Base-by-base conservation (phyloP, 2,888 invertebrate species). In the Trachelus troglodyta region DNA sequence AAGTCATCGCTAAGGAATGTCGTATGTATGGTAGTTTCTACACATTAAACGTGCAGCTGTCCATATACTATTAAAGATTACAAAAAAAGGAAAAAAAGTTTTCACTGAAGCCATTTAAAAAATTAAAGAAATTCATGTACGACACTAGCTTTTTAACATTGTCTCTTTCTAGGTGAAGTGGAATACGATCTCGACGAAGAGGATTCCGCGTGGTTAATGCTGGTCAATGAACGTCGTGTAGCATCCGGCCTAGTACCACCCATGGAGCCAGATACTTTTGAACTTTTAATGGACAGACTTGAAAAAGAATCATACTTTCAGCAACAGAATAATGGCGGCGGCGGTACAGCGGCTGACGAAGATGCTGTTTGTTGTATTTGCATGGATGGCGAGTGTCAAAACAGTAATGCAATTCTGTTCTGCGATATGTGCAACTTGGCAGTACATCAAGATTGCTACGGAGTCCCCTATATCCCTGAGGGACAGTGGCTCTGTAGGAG, bases 391-490 rank as follows among this genome's bases (percentile, higher is more conserved):
- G 99, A 99, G 91, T 99, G 99, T 91, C 98, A 99, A 92, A 99
- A 99, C 92, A 98, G 98, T 76, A 99, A 99, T 92, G 99, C 98
- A 74, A 99, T 99, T 85, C 93, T 99, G 76, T 99, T 99, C 93
- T 99, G 99, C 93, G 99, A 99, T 93, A 98, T 99, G 98, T 99
- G 99, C 92, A 99, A 99, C 92, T 93, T 99, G 83, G 98, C 99
- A 35, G 99, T 99, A 23, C 99, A 99, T 92, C 99, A 99, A 93
- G 98, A 99, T 92, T 99, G 99, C 90, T 99, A 99, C 92, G 99
- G 99, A 76, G 98, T 98, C 9, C 98, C 98, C 11, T 98, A 98
- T 91, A 98, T 98, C 88, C 98, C 98, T 0, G 98, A 98, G 90
- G 98, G 99, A 0, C 98, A 99, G 91, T 99, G 99, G 99, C 92